Percentiles rank a stretch among this genome's conserved stretches.
Evolutionary conservation across 2,888 invertebrate genomes (phyloP).

Genomic region (Nysson spinosus): DNA sequence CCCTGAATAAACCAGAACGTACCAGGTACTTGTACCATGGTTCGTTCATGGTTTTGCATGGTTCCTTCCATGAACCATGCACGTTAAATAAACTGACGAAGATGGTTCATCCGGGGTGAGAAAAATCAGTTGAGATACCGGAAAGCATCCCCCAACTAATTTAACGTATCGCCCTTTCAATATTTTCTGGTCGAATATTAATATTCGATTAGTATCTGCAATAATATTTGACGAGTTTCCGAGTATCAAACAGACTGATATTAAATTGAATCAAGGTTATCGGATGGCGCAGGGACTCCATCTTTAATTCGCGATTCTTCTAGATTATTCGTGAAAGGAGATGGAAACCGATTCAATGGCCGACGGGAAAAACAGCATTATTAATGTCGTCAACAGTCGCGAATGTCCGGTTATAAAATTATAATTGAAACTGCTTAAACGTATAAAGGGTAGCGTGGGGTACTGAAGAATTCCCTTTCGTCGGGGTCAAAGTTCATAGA

Average conservation of each 20-base stretch:
- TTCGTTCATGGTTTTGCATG: too few relatives aligned
- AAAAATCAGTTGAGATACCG: too few relatives aligned
- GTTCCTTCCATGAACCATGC: too few relatives aligned
- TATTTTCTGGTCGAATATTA: too few relatives aligned
- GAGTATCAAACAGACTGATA: slow-evolving; percentile 15
- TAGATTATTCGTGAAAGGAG: not conserved
- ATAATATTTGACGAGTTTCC: not conserved
- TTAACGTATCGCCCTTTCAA: too few relatives aligned
- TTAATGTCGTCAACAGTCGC: not conserved
- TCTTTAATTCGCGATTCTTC: not conserved
- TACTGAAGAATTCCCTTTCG: not conserved
- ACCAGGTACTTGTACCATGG: too few relatives aligned
- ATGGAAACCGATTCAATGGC: too few relatives aligned
- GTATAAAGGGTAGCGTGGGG: not conserved
- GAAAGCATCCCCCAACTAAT: too few relatives aligned
- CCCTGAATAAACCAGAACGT: slow-evolving; percentile 45
- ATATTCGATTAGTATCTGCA: too few relatives aligned
- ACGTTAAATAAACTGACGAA: slow-evolving; percentile 9
- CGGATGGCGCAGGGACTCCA: not conserved
- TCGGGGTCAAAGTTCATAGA: not conserved
- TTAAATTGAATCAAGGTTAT: slow-evolving; percentile 27
- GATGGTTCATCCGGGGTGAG: slow-evolving; percentile 14
- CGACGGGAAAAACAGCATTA: not conserved
- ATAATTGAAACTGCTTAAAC: too few relatives aligned
- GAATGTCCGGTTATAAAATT: not conserved